These are phyloP conservation scores for Acanthornis magna DNA, from an alignment of 2,797 vertebrate genomes.

Conservation along the genomic window DNA sequence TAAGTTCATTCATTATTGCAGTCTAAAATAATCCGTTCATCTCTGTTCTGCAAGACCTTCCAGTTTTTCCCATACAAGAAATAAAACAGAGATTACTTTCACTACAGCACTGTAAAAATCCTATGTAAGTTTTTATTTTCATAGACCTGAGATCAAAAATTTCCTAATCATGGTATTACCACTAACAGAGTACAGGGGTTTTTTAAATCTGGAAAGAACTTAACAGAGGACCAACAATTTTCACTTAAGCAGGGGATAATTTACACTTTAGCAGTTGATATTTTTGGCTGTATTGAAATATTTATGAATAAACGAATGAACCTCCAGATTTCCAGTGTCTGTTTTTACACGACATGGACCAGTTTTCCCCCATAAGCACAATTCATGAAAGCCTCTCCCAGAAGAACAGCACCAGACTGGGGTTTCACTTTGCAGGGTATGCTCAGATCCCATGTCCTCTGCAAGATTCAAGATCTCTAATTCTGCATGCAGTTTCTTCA, in stretches of 20 bases:
- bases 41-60: background rate
- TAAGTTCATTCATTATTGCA: background rate
- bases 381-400: background rate
- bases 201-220: background rate
- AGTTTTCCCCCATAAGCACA: background rate
- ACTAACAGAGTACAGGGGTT: background rate
- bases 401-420: background rate
- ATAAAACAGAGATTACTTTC: background rate
- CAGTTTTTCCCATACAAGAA: background rate
- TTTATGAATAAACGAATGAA: background rate
- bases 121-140: background rate
- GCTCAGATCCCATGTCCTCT: background rate
- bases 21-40: background rate
- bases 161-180: background rate
- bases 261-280: background rate
- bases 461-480: background rate
- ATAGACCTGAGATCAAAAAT: background rate
- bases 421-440: background rate
- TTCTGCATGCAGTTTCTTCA: fast-evolving
- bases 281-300: background rate
- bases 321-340: background rate
- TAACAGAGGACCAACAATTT: background rate
- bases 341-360: background rate
- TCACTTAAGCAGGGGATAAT: background rate
- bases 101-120: background rate